These are phyloP conservation scores for Papilio elwesi DNA, from an alignment of 2,888 invertebrate genomes.

Conservation along the genomic window DNA sequence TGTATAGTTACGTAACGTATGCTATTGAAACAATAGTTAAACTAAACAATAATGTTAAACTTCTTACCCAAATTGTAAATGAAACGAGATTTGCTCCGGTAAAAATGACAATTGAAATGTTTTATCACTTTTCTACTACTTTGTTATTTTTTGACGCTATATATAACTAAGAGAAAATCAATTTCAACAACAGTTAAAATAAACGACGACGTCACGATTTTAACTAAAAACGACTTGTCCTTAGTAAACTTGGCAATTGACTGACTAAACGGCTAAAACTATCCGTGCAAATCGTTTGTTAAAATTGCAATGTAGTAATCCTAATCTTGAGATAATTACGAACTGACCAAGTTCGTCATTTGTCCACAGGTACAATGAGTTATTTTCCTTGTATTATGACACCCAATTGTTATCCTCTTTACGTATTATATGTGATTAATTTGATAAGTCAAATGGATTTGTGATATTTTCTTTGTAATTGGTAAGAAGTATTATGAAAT, in stretches of 20 bases:
- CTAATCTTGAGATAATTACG: slow-evolving; percentile 34
- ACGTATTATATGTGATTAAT: slow-evolving; percentile 31
- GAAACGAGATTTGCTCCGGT: too few species aligned
- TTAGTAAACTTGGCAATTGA: neutral
- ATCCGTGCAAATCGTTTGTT: neutral
- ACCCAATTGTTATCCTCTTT: slow-evolving; percentile 25
- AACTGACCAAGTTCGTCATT: slow-evolving; percentile 15
- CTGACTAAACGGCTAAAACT: neutral
- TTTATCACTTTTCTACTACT: too few species aligned
- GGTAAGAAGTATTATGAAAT: neutral
- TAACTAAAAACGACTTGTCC: slow-evolving; percentile 7
- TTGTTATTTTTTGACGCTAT: too few species aligned
- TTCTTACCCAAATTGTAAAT: too few species aligned
- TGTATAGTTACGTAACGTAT: too few species aligned
- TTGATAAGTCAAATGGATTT: slow-evolving; percentile 27
- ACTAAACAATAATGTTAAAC: too few species aligned
- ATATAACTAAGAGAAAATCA: neutral
- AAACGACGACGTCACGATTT: too few species aligned
- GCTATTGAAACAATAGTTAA: too few species aligned
- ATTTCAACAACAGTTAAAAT: neutral
- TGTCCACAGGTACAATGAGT: slow-evolving; percentile 10
- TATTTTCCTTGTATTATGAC: slow-evolving; percentile 27
- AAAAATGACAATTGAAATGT: too few species aligned
- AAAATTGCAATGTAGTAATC: slow-evolving; percentile 16
- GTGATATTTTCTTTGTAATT: neutral